Conservation (phyloP, 2,888 invertebrate species). For the Polydrusus pterygomalis region DNA sequence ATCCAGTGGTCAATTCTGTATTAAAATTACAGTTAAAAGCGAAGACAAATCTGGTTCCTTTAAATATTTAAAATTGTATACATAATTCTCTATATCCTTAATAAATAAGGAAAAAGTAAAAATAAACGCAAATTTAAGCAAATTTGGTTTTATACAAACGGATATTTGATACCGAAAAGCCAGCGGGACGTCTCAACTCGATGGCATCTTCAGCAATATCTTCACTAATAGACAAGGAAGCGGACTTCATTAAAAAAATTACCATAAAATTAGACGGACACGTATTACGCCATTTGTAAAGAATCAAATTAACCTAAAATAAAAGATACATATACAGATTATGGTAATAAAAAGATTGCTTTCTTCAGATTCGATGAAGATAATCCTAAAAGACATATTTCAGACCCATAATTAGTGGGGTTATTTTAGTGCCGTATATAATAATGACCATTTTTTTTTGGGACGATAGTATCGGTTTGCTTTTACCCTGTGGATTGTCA, state of each 20-base stretch:
- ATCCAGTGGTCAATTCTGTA: too few species aligned
- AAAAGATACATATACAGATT: constrained; percentile 47
- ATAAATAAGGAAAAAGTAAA: too few species aligned
- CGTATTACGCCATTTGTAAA: constrained; percentile 42
- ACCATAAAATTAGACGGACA: constrained; percentile 34
- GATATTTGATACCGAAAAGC: not conserved
- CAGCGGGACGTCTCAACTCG: not conserved
- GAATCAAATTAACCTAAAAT: constrained; percentile 54
- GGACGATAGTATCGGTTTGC: constrained; percentile 29
- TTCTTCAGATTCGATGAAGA: constrained; percentile 8
- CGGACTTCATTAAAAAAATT: constrained; percentile 33
- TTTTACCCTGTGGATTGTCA: constrained; percentile 7
- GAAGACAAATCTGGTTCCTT: too few species aligned
- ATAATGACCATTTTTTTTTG: constrained; percentile 36
- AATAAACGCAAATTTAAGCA: too few species aligned
- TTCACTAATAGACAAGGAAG: constrained; percentile 28
- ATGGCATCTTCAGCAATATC: not conserved
- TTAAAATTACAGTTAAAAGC: too few species aligned
- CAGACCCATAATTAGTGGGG: constrained; percentile 44
- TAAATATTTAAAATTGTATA: too few species aligned
- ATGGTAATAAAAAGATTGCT: constrained; percentile 45
- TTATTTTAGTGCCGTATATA: constrained; percentile 42
- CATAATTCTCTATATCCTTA: too few species aligned
- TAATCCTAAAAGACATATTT: constrained; percentile 48
- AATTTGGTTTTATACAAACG: not conserved